Base-by-base conservation (phyloP, 2,797 vertebrate genomes). In the Scyliorhinus canicula region DNA sequence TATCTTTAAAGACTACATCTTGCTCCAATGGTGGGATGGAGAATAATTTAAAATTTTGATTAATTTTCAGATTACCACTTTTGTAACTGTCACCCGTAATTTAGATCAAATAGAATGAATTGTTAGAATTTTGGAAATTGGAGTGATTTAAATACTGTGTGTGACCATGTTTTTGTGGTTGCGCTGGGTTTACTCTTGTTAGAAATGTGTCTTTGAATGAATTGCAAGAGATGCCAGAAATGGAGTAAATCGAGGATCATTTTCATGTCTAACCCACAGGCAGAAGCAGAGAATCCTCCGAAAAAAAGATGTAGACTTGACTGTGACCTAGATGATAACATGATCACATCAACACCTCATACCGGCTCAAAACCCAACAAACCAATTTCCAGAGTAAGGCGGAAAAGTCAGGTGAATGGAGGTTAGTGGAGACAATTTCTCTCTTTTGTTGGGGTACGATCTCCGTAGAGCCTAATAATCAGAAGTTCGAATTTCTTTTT, bases 271-370 rank as follows among this genome's bases (percentile, higher is more conserved):
- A 16, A 31, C n/a, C 26, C 14, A 71, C 93, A 99, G 98, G 98
- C 98, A 96, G 98, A 99, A 96, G 98, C 97, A 96, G 98, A 99
- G 97, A 98, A 97, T 96, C 98, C 98, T 96, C 97, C 98, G 35
- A 99, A 99, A 97, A 98, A 98, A 96, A 98, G 35, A 94, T 94
- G 98, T 95, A 98, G 98, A 95, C 96, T 99, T 96, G 98, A 98
- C 95, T 98, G 98, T 95, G 98, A 99, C 95, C 98, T 98, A 95
- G 98, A 99, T 96, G 98, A 98, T 97, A 98, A 98, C 97, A 96
- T 99, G 96, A 99, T 99, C 96, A 98, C 98, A 95, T 99, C 99
- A 95, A 98, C 98, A 2, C 97, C 98, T 52, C 97, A 97, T 35
- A 95, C 97, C 28, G 97, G 98, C 96, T 98, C 98, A 95, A 97